phyloP scores from a whole-genome alignment of 2,888 invertebrate genomes.

The Euphydryas editha region DNA sequence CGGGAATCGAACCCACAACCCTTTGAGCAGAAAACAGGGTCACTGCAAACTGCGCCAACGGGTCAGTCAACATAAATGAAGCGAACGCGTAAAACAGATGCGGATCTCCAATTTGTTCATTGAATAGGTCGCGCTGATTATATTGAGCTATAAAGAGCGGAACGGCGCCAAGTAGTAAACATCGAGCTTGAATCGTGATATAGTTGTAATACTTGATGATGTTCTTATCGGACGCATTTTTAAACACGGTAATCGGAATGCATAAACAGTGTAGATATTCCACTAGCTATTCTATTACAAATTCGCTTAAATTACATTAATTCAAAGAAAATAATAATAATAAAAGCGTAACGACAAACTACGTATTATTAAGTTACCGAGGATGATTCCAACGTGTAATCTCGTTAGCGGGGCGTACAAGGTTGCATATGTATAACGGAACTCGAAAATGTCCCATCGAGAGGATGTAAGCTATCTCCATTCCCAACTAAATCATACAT shows the following conservation, averaged over 20 bases:
- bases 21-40: too few species aligned
- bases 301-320: not conserved
- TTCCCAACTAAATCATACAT: slow-evolving; percentile 1
- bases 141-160: slow-evolving; percentile 38
- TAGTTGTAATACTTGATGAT: slow-evolving; percentile 18
- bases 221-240: slow-evolving; percentile 16
- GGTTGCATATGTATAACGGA: slow-evolving; percentile 19
- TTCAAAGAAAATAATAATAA: not conserved
- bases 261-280: not conserved
- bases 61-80: too few species aligned
- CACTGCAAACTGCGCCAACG: too few species aligned
- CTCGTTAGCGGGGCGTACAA: slow-evolving; percentile 21
- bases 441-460: slow-evolving; percentile 19
- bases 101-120: slow-evolving; percentile 40
- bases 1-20: too few species aligned
- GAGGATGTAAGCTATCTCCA: slow-evolving; percentile 15
- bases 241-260: slow-evolving; percentile 8
- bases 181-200: slow-evolving; percentile 21
- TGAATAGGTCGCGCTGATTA: slow-evolving; percentile 37
- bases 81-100: slow-evolving; percentile 37
- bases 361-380: slow-evolving; percentile 11
- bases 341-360: not conserved
- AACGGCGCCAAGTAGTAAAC: slow-evolving; percentile 41
- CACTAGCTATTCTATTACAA: not conserved
- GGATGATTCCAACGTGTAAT: slow-evolving; percentile 8